Conservation (phyloP, 1,140 invertebrate genomes). For the Tetranychus urticae region DNA sequence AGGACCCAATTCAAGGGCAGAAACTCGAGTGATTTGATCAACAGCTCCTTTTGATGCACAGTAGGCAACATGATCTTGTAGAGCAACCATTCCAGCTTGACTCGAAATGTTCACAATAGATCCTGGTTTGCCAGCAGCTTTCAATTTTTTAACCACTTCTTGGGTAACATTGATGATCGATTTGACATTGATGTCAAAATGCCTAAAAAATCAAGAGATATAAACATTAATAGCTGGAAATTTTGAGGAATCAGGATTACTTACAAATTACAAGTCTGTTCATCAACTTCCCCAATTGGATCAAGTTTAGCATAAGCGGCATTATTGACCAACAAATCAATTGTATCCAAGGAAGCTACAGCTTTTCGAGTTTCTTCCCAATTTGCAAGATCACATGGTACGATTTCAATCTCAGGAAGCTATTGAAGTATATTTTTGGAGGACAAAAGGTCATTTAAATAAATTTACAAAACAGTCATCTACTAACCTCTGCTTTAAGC, state of each 20-base stretch:
- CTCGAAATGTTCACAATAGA: constrained; percentile 75
- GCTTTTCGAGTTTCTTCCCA: constrained; percentile 37
- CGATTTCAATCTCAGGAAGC: constrained; percentile 32
- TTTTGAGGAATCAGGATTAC: background rate
- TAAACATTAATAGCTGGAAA: background rate
- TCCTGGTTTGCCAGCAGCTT: constrained; percentile 34
- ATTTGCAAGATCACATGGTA: constrained; percentile 39
- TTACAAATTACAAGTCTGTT: constrained; percentile 36
- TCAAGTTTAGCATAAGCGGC: constrained; percentile 36
- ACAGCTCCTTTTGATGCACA: constrained; percentile 35
- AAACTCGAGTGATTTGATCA: constrained; percentile 33
- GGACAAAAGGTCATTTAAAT: background rate
- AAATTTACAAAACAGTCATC: no score
- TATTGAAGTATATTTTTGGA: constrained; percentile 2
- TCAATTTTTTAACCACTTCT: constrained; percentile 40
- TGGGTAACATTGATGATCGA: constrained; percentile 58
- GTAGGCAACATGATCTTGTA: constrained; percentile 50
- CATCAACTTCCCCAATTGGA: constrained; percentile 35
- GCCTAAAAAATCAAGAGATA: background rate
- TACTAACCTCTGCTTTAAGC: background rate
- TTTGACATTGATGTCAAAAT: constrained; percentile 44
- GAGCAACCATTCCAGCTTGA: constrained; percentile 35
- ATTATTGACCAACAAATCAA: constrained; percentile 58
- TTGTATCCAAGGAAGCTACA: constrained; percentile 13
- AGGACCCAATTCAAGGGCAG: constrained; percentile 66